These are phyloP conservation scores for Melanerpes formicivorus DNA, from an alignment of 2,113 vertebrate genomes.

Conservation along the genomic window DNA sequence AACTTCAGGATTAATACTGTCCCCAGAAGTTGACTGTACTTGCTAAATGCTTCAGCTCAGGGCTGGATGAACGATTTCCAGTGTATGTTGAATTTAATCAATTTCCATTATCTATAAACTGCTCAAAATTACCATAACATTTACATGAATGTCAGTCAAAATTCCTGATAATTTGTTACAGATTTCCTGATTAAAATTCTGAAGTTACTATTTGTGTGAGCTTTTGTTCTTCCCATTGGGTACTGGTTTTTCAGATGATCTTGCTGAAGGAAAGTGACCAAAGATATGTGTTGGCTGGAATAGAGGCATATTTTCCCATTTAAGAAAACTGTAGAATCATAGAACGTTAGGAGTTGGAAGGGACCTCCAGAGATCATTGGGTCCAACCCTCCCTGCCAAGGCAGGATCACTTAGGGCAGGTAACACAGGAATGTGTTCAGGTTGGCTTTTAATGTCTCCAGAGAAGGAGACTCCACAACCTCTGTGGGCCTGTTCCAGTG, in stretches of 20 bases:
- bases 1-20: neutral
- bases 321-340: neutral
- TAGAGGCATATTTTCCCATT: fast-evolving
- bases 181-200: neutral
- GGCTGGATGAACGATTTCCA: neutral
- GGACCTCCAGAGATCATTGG: too few species aligned
- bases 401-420: too few species aligned
- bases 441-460: too few species aligned
- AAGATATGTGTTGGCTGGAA: fast-evolving
- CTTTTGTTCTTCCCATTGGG: neutral
- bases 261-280: neutral
- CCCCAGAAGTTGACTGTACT: neutral
- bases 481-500: too few species aligned
- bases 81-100: neutral
- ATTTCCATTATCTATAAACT: neutral
- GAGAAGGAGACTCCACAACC: too few species aligned
- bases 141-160: neutral
- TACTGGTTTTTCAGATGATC: neutral
- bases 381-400: too few species aligned
- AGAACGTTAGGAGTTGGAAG: too few species aligned
- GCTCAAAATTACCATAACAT: neutral
- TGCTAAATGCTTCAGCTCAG: neutral
- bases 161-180: neutral
- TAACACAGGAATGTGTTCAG: too few species aligned
- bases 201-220: neutral